phyloP scores from a whole-genome alignment of 1,140 invertebrate species.

The Eupeodes corollae region DNA sequence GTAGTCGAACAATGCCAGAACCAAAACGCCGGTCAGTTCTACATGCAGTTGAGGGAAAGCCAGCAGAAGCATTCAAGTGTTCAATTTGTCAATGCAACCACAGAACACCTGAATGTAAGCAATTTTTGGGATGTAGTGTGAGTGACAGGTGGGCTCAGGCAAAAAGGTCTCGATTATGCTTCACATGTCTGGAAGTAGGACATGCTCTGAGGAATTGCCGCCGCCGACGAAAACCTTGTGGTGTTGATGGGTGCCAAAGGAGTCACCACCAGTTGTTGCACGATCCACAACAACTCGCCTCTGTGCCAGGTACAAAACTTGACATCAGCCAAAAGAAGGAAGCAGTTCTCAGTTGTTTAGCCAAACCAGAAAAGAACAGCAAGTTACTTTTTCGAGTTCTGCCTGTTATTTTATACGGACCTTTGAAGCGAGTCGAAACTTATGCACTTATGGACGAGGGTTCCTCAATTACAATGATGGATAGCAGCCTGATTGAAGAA shows the following conservation, averaged over 20 bases:
- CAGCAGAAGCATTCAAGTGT: neutral
- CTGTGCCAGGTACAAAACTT: neutral
- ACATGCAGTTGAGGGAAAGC: neutral
- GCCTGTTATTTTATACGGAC: conserved; percentile 1
- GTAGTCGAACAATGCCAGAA: neutral
- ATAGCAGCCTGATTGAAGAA: neutral
- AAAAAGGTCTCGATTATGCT: neutral
- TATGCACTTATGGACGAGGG: conserved; percentile 4
- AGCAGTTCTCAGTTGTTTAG: neutral
- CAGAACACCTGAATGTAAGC: neutral
- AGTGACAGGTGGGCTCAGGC: neutral
- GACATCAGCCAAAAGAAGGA: neutral
- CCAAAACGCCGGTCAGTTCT: neutral
- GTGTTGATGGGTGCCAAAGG: conserved; percentile 1
- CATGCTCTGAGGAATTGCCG: conserved; percentile 6
- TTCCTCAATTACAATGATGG: conserved; percentile 2
- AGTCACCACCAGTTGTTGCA: conserved; percentile 6
- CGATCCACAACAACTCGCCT: neutral
- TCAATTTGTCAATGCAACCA: conserved; percentile 1
- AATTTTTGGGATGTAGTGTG: neutral
- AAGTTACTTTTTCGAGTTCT: conserved; percentile 4
- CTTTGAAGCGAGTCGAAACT: neutral
- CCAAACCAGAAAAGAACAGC: neutral
- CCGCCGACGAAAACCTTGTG: neutral
- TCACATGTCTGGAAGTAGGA: conserved; percentile 1